phyloP scores from a whole-genome alignment of 2,113 vertebrate species.

The Meriones unguiculatus region DNA sequence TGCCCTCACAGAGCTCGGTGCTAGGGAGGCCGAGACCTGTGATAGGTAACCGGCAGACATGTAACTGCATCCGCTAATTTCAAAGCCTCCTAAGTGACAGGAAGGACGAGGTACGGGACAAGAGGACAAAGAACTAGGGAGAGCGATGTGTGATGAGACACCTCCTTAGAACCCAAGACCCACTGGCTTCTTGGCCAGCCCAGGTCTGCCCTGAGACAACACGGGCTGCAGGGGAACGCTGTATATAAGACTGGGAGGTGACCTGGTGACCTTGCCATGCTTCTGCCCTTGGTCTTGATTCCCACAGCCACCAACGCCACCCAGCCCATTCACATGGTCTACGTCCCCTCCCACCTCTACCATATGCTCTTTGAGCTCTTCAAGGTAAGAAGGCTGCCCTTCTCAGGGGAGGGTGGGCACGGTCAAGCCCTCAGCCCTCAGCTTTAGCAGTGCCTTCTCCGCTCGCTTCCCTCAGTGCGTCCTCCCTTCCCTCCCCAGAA shows the following conservation, averaged over 20 bases:
- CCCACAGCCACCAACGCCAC: slow-evolving; percentile 86
- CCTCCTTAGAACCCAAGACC: neutral
- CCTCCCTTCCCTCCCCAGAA: slow-evolving; percentile 87
- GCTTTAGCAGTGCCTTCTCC: neutral
- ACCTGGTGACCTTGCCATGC: neutral
- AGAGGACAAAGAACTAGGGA: neutral
- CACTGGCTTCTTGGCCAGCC: neutral
- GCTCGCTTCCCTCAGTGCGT: neutral
- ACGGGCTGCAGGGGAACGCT: neutral
- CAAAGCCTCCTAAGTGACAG: neutral
- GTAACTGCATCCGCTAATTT: neutral
- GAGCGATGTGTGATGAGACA: rapidly evolving
- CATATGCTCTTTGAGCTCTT: slow-evolving; percentile 99
- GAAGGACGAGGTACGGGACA: neutral
- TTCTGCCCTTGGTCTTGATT: slow-evolving; percentile 1
- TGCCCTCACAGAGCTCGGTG: neutral
- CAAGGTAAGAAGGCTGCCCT: slow-evolving; percentile 88
- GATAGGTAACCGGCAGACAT: neutral
- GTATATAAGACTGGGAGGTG: neutral
- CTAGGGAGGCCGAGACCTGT: neutral
- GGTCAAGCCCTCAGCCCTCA: neutral
- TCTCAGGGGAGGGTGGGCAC: neutral
- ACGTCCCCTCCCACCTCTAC: slow-evolving; percentile 97
- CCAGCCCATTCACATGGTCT: slow-evolving; percentile 92
- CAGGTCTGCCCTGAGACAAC: neutral